Evolutionary conservation across 1,140 invertebrate genomes (phyloP), one percentile per base, ranked within the genome.

Genomic region (Drosophila quadrilineata): DNA sequence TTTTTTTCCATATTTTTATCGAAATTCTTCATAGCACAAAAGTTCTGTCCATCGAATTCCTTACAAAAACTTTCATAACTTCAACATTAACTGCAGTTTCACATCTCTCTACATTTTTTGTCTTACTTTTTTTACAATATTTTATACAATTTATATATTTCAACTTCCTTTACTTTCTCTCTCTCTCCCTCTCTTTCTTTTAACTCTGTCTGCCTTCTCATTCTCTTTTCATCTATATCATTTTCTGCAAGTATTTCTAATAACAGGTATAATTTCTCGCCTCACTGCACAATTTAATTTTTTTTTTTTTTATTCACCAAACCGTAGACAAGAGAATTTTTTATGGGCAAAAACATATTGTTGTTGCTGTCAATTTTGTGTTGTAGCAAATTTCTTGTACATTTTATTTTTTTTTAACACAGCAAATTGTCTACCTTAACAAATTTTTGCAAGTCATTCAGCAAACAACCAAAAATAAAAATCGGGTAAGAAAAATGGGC

Each of bases 361-460:
- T n/a, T n/a, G n/a, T 41, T 35, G 14, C 33, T 49, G 29, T 21
- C 60, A 26, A 57, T 48, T 57, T 57, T 56, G 10, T 41, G 3
- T 38, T 12, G 4, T 9, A 9, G 26, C 22, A n/a, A n/a, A n/a
- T n/a, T n/a, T 29, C 6, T 46, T 43, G n/a, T 43, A 26, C 14
- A 22, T 49, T 4, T 22, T 49, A 4, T 49, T 17, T 9, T 9
- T 10, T 49, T 14, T 17, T 28, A 35, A 6, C 58, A 38, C 57
- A 59, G 22, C 56, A 40, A 59, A 60, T 19, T 38, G 14, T 33
- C 29, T 36, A 60, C 57, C 57, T 66, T 46, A 50, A 36, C 31
- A 28, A 49, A 41, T 59, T 60, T 35, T 53, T 53, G 63, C 63
- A 46, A 60, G 63, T 66, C 63, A 66, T 46, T 46, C 40, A 22